phyloP scores from a whole-genome alignment of 2,888 invertebrate genomes.

The Drosophila ustulata region DNA sequence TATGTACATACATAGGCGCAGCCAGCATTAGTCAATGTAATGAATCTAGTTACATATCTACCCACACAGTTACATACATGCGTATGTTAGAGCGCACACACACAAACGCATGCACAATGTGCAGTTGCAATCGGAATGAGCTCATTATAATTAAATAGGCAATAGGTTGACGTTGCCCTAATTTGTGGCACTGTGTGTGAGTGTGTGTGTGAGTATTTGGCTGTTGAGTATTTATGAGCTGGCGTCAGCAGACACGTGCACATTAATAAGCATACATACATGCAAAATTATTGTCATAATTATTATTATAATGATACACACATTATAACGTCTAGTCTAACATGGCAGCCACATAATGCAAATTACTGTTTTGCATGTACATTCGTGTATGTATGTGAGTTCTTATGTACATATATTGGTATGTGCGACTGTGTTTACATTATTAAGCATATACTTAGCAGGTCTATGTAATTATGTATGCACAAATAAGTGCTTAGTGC shows the following conservation, averaged over 20 bases:
- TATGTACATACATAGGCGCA: slow-evolving; percentile 6
- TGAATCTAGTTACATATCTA: not conserved
- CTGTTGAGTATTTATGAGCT: slow-evolving; percentile 60
- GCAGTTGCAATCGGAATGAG: slow-evolving; percentile 56
- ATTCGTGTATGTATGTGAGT: slow-evolving; percentile 11
- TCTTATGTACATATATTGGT: not conserved
- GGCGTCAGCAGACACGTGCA: slow-evolving; percentile 31
- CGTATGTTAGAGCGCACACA: slow-evolving; percentile 14
- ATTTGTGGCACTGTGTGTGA: slow-evolving; percentile 60
- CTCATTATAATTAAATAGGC: slow-evolving; percentile 79
- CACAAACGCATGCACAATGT: slow-evolving; percentile 13
- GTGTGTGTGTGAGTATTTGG: slow-evolving; percentile 25
- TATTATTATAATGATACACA: slow-evolving; percentile 66
- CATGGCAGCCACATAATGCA: slow-evolving; percentile 28
- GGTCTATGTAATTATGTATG: slow-evolving; percentile 13
- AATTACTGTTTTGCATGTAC: slow-evolving; percentile 25
- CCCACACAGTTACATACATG: not conserved
- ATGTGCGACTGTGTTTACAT: slow-evolving; percentile 48
- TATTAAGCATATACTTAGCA: slow-evolving; percentile 38
- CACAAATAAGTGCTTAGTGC: slow-evolving; percentile 18
- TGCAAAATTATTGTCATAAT: slow-evolving; percentile 50
- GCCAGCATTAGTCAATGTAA: slow-evolving; percentile 6
- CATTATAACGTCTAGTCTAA: slow-evolving; percentile 71
- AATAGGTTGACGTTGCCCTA: slow-evolving; percentile 70
- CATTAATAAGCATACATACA: slow-evolving; percentile 29